A percentile compares a stretch with the other conserved stretches of the same genome.
Evolutionary conservation across 2,888 invertebrate genomes (phyloP).

Genomic region (Drosophila multiciliata): DNA sequence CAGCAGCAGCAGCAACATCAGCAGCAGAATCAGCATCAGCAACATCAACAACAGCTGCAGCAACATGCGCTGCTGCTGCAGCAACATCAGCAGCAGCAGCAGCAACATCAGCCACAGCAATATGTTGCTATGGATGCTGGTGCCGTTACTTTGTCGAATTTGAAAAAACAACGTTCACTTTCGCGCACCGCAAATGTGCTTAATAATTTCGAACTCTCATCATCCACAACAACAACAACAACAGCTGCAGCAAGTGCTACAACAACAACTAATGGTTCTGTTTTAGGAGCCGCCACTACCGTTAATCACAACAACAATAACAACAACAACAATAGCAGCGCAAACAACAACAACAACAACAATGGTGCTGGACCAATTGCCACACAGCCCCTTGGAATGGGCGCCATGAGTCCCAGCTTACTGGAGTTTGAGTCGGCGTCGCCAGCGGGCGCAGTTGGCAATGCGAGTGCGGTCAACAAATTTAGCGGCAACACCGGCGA

Average conservation of each 20-base stretch:
- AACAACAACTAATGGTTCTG: conserved; percentile 84
- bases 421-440: conserved; percentile 81
- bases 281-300: conserved; percentile 83
- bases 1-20: conserved; percentile 57
- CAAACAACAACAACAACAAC: conserved; percentile 76
- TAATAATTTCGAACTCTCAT: conserved; percentile 70
- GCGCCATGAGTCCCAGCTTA: conserved; percentile 85
- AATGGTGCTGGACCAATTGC: conserved; percentile 72
- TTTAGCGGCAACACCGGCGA: conserved; percentile 92
- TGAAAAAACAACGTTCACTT: conserved; percentile 96
- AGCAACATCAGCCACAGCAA: conserved; percentile 63
- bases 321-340: conserved; percentile 83
- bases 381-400: conserved; percentile 71
- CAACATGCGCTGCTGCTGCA: conserved; percentile 62
- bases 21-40: conserved; percentile 51
- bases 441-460: conserved; percentile 68
- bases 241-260: conserved; percentile 40
- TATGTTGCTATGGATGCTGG: conserved; percentile 71
- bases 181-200: conserved; percentile 87
- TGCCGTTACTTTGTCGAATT: conserved; percentile 91
- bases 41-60: conserved; percentile 58
- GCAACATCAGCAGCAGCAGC: conserved; percentile 61
- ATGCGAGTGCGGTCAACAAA: conserved; percentile 82
- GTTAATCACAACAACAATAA: conserved; percentile 57
- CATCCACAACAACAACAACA: conserved; percentile 43